Percentiles rank a stretch among this genome's conserved stretches.
phyloP scores from a whole-genome alignment of 2,113 vertebrate species.

The Polypterus bichir region DNA sequence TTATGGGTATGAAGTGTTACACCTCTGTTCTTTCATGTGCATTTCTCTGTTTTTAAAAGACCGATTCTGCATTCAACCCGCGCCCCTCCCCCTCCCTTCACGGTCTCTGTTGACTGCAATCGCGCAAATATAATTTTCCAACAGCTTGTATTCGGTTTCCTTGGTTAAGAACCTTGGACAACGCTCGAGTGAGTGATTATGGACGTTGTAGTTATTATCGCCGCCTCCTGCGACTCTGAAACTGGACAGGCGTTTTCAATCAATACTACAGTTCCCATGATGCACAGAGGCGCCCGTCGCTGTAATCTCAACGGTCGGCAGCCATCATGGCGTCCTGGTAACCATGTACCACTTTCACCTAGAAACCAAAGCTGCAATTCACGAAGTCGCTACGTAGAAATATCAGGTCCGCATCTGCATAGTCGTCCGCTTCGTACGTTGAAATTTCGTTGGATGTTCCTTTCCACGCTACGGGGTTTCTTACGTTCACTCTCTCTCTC shows the following conservation, averaged over 20 bases:
- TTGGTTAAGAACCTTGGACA: constrained; percentile 31
- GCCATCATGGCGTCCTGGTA: constrained; percentile 32
- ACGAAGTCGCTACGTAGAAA: constrained; percentile 22
- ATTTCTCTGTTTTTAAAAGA: too few species aligned
- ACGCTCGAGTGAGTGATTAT: constrained; percentile 1
- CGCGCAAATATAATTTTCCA: too few species aligned
- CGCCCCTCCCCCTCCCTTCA: too few species aligned
- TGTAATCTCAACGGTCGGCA: constrained; percentile 17
- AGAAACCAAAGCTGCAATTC: constrained; percentile 28
- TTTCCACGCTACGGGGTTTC: too few species aligned
- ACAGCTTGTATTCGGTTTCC: background rate
- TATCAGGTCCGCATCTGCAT: background rate
- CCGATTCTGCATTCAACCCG: too few species aligned
- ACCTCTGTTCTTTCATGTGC: too few species aligned
- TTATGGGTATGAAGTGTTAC: too few species aligned
- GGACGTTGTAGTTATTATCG: constrained; percentile 19
- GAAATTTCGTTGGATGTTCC: too few species aligned
- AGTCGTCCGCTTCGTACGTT: too few species aligned
- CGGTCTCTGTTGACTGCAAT: too few species aligned
- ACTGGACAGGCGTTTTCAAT: too few species aligned
- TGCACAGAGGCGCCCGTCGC: background rate
- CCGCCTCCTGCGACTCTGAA: background rate
- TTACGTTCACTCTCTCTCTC: too few species aligned
- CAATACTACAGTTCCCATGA: constrained; percentile 21
- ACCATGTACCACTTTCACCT: constrained; percentile 20